Percentiles rank a stretch among this genome's conserved stretches.
These are phyloP conservation scores for Maconellicoccus hirsutus DNA, from an alignment of 1,140 invertebrate genomes.

Conservation along the genomic window DNA sequence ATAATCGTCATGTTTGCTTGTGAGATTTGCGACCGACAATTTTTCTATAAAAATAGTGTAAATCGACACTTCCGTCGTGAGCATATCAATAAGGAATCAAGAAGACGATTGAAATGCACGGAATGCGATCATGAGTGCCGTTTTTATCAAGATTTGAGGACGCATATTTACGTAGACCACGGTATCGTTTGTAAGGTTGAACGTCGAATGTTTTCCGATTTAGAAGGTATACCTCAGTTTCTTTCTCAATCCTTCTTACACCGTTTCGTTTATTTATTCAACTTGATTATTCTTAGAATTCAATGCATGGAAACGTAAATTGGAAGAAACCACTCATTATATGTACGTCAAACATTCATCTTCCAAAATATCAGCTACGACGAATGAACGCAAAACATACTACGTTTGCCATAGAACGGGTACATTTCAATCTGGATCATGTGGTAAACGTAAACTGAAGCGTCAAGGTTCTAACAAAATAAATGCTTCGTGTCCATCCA, in stretches of 20 bases:
- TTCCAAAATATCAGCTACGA: constrained; percentile 10
- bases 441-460: constrained; percentile 24
- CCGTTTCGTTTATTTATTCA: neutral
- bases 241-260: neutral
- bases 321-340: constrained; percentile 6
- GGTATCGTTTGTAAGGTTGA: constrained; percentile 13
- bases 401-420: constrained; percentile 23
- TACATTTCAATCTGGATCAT: constrained; percentile 8
- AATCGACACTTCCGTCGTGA: constrained; percentile 12
- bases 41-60: constrained; percentile 13
- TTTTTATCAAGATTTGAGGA: constrained; percentile 1
- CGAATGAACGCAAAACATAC: constrained; percentile 11
- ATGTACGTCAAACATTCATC: constrained; percentile 16
- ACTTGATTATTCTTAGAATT: neutral
- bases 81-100: constrained; percentile 10
- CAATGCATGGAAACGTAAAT: constrained; percentile 1
- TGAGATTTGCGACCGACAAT: constrained; percentile 9
- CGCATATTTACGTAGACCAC: neutral
- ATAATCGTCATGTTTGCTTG: neutral
- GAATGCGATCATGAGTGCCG: constrained; percentile 11
- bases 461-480: constrained; percentile 24
- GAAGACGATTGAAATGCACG: neutral
- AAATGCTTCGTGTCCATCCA: constrained; percentile 24
- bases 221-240: neutral
- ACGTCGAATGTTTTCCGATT: neutral